Evolutionary conservation across 2,797 vertebrate species (phyloP), one percentile per base, ranked within the genome.

Genomic region (Acanthopagrus latus): DNA sequence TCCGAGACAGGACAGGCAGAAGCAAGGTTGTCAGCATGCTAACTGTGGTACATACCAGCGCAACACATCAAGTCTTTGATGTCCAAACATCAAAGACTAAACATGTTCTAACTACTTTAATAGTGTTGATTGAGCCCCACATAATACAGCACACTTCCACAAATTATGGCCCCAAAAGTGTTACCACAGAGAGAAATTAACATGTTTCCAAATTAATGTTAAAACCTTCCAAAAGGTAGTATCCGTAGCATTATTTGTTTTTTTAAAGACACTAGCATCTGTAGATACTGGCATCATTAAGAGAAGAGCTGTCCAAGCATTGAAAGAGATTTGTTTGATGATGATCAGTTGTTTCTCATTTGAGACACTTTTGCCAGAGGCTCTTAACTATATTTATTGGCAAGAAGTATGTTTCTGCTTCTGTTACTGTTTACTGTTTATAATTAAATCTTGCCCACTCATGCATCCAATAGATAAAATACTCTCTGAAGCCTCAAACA

Each of bases 251-350:
- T 57, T 12, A 20, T 43, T 48, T 12, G 7, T 33, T 51, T 67
- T 64, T 33, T 59, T 43, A 25, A 52, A 23, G 12, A 25, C 16
- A 58, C 11, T 27, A 17, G 29, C 12, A 27, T 52, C 41, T 66
- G 47, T 72, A 38, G 25, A 71, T 54, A 46, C 7, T 46, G 5
- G 25, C 58, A 65, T 20, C 23, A 44, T 59, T n/a, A 29, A 68
- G 13, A 55, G 25, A 56, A 68, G 10, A 57, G 14, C 16, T 23
- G 59, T 3, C 8, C 29, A 21, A 50, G 18, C 29, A 43, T 46
- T 70, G 14, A 38, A n/a, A 56, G 27, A 57, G 5, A 21, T 43
- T 29, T 56, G 38, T 33, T 55, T 77, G 52, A 44, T 64, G 43
- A 23, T 41, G 21, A 44, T 51, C n/a, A 41, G 44, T 59, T 17